These are phyloP conservation scores for Burhinus bistriatus DNA, from an alignment of 2,113 vertebrate species.

Conservation along the genomic window DNA sequence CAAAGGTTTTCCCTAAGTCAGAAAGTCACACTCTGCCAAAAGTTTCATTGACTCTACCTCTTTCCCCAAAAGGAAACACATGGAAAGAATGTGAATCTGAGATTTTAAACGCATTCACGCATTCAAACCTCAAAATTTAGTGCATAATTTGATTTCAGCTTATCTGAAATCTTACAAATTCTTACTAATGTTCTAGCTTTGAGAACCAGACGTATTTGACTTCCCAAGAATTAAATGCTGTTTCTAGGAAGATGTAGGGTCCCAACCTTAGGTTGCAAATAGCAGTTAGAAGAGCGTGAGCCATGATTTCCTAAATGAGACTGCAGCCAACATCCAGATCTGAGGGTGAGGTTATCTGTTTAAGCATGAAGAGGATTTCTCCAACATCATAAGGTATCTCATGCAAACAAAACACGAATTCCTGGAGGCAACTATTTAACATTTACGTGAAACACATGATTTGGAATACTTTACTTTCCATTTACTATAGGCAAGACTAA, in stretches of 20 bases:
- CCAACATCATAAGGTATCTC: slow-evolving; percentile 9
- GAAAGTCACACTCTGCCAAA: neutral
- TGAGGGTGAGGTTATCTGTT: neutral
- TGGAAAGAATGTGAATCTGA: rapidly evolving
- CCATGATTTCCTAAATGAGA: neutral
- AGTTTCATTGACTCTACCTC: neutral
- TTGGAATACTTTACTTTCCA: slow-evolving; percentile 23
- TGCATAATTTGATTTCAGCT: neutral
- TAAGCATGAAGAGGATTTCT: slow-evolving; percentile 43
- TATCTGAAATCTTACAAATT: neutral
- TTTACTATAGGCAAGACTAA: slow-evolving; percentile 23
- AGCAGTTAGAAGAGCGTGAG: neutral
- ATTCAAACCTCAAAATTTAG: neutral
- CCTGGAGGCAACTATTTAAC: slow-evolving; percentile 33
- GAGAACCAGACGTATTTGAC: neutral
- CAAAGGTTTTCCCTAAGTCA: neutral
- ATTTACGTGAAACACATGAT: slow-evolving; percentile 18
- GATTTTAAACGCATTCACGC: neutral
- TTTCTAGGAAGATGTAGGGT: neutral
- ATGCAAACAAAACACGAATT: neutral
- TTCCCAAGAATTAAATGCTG: neutral
- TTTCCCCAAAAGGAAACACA: neutral
- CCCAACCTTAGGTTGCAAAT: neutral
- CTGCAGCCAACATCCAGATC: neutral
- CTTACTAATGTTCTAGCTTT: neutral